phyloP scores from a whole-genome alignment of 2,888 invertebrate genomes.

The Drosophila peninsularis region DNA sequence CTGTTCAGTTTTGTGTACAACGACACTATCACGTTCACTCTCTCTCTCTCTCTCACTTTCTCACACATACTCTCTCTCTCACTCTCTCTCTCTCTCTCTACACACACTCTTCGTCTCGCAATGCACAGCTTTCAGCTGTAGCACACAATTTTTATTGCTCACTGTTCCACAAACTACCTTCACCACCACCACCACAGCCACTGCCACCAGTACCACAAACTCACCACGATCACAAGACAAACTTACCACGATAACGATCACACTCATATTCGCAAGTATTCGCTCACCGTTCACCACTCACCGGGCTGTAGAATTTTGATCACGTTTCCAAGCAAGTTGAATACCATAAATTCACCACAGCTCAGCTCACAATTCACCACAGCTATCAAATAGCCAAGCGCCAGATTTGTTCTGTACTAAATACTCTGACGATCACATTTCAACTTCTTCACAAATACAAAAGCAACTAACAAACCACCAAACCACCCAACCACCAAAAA shows the following conservation, averaged over 20 bases:
- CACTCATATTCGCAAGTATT: constrained; percentile 43
- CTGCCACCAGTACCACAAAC: constrained; percentile 10
- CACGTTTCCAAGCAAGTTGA: constrained; percentile 55
- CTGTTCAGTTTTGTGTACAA: constrained; percentile 49
- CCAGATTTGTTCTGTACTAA: constrained; percentile 42
- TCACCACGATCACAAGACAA: constrained; percentile 31
- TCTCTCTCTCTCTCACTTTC: constrained; percentile 35
- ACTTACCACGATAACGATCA: constrained; percentile 44
- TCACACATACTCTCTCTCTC: constrained; percentile 25
- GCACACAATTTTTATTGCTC: constrained; percentile 63
- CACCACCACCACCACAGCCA: constrained; percentile 21
- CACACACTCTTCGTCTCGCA: constrained; percentile 37
- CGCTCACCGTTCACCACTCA: constrained; percentile 42
- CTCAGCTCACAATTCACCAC: constrained; percentile 68
- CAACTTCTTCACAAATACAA: constrained; percentile 43
- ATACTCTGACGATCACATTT: constrained; percentile 57
- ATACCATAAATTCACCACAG: constrained; percentile 53
- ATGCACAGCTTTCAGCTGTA: constrained; percentile 59
- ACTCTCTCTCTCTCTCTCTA: constrained; percentile 18
- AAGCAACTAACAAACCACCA: constrained; percentile 39
- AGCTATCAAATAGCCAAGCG: constrained; percentile 48
- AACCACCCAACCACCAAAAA: constrained; percentile 45
- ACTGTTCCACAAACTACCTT: constrained; percentile 45
- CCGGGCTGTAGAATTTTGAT: constrained; percentile 51
- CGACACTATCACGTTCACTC: constrained; percentile 54